Evolutionary conservation across 2,888 invertebrate species (phyloP).

Genomic region (Drosophila putrida): DNA sequence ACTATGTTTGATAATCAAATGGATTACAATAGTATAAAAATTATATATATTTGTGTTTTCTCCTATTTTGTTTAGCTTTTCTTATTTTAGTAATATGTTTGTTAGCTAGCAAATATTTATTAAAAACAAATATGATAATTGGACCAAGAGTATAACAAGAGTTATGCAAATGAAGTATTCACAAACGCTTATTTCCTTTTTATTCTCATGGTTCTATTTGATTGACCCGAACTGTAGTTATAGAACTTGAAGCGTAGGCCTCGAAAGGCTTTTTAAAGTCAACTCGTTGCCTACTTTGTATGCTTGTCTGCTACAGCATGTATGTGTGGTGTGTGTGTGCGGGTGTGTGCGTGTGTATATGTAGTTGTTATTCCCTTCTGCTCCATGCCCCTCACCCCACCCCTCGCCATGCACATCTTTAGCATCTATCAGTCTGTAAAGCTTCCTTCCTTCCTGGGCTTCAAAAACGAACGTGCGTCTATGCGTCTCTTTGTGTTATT

Average conservation of each 20-base stretch:
- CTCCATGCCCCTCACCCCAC: no score
- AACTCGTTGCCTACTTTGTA: constrained; percentile 75
- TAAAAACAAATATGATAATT: no score
- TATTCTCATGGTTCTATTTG: no score
- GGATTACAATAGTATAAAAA: no score
- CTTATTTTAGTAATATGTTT: no score
- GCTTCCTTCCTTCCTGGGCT: constrained; percentile 73
- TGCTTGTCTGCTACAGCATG: constrained; percentile 56
- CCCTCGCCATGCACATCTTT: constrained; percentile 62
- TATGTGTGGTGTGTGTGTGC: constrained; percentile 17
- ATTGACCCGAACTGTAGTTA: neutral
- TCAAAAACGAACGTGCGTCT: constrained; percentile 66
- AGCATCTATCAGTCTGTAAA: constrained; percentile 78
- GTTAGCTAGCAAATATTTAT: no score
- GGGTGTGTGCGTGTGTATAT: constrained; percentile 7
- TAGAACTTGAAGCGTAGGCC: constrained; percentile 20
- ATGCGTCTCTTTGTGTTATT: constrained; percentile 71
- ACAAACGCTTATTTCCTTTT: no score
- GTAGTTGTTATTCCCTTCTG: constrained; percentile 8
- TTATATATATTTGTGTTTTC: no score
- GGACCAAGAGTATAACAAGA: no score
- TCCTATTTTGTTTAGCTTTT: no score
- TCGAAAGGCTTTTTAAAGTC: constrained; percentile 67
- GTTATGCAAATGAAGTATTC: no score
- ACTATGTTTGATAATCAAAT: no score